Evolutionary conservation across 2,888 invertebrate genomes (phyloP).

Genomic region (Nematopogon swammerdamellus): DNA sequence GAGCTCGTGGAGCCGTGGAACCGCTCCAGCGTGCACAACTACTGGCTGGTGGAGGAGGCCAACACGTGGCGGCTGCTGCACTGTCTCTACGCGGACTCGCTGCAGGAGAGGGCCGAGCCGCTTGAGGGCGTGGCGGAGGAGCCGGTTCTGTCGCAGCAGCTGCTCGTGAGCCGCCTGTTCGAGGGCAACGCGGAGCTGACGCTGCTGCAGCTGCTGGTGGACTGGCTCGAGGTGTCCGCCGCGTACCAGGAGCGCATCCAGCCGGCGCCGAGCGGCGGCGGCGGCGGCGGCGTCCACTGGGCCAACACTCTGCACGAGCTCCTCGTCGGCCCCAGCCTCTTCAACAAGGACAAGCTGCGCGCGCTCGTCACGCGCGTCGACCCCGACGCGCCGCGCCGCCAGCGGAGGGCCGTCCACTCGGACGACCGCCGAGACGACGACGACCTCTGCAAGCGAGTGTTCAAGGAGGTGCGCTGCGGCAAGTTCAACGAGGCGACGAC

Average conservation of each 20-base stretch:
- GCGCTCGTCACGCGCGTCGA: constrained; percentile 68
- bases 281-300: constrained; percentile 74
- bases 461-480: constrained; percentile 79
- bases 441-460: constrained; percentile 57
- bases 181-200: constrained; percentile 55
- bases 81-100: constrained; percentile 78
- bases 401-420: constrained; percentile 76
- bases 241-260: constrained; percentile 71
- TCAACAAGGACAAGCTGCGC: constrained; percentile 40
- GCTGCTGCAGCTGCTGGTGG: constrained; percentile 80
- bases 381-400: constrained; percentile 85
- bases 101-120: constrained; percentile 56
- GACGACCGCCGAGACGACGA: constrained; percentile 78
- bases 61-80: constrained; percentile 86
- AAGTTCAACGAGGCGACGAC: constrained; percentile 81
- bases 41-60: constrained; percentile 75
- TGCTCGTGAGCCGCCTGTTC: constrained; percentile 34
- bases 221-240: constrained; percentile 89
- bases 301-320: constrained; percentile 86
- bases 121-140: constrained; percentile 39
- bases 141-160: constrained; percentile 36
- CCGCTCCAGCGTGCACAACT: constrained; percentile 41
- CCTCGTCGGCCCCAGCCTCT: constrained; percentile 46
- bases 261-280: constrained; percentile 29
- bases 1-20: constrained; percentile 49